Evolutionary conservation across 37 sponge, comb jelly and placozoan genomes (phyloP).

Genomic region (Ianthella basta): DNA sequence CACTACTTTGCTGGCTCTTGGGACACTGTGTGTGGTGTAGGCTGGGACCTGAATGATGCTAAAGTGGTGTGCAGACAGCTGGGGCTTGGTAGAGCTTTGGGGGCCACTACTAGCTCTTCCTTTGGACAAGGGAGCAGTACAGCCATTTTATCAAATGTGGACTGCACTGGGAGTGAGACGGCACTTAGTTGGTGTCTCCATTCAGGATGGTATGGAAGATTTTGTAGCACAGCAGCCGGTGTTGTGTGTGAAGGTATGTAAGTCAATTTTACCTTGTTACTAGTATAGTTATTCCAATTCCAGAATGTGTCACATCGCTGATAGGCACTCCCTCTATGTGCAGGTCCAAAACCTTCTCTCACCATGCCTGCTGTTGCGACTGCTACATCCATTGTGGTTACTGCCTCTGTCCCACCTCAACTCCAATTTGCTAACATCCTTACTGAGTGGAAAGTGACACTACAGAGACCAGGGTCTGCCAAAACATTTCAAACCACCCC

Average conservation of each 20-base stretch:
- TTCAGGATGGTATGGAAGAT: neutral
- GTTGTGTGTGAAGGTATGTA: conserved; percentile 15
- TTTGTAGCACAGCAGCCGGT: neutral
- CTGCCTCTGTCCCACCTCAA: too few relatives aligned
- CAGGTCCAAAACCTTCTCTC: too few relatives aligned
- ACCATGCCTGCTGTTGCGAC: too few relatives aligned
- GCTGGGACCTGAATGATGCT: conserved; percentile 10
- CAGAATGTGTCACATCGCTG: too few relatives aligned
- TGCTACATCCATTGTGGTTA: too few relatives aligned
- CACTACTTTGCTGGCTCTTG: conserved; percentile 1
- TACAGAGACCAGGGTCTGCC: too few relatives aligned
- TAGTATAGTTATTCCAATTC: too few relatives aligned
- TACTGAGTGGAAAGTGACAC: too few relatives aligned
- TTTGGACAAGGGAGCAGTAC: neutral
- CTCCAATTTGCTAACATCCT: too few relatives aligned
- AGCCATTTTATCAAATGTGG: neutral
- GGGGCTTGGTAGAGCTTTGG: neutral
- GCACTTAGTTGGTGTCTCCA: neutral
- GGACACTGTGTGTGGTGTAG: neutral
- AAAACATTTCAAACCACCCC: too few relatives aligned
- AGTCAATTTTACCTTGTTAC: too few relatives aligned
- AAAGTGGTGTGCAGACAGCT: conserved; percentile 23
- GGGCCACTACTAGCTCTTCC: neutral
- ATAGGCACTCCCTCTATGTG: too few relatives aligned
- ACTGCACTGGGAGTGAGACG: neutral